phyloP scores from a whole-genome alignment of 2,888 invertebrate species.

The Oscheius myriophilus region DNA sequence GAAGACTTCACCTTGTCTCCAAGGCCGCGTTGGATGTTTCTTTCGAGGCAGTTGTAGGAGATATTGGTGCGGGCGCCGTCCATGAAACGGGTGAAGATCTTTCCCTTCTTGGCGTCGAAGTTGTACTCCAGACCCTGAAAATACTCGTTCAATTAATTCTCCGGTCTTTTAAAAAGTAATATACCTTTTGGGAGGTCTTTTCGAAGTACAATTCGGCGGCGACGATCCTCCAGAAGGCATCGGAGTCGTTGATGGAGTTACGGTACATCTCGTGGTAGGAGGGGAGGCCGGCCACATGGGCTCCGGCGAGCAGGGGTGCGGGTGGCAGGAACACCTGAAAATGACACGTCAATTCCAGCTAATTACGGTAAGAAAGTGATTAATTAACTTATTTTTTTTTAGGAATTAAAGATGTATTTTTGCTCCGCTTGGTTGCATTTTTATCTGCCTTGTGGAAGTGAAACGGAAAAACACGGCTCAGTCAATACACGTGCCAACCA shows the following conservation, averaged over 20 bases:
- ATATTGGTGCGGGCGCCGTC: constrained; percentile 87
- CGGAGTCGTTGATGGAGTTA: constrained; percentile 86
- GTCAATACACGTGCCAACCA: too few relatives aligned
- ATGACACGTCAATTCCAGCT: neutral
- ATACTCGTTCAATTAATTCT: constrained; percentile 2
- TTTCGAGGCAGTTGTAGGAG: constrained; percentile 92
- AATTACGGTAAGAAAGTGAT: neutral
- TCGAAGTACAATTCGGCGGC: constrained; percentile 94
- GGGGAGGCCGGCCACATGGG: constrained; percentile 64
- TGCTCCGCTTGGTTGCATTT: too few relatives aligned
- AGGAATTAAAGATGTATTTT: too few relatives aligned
- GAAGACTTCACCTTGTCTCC: constrained; percentile 79
- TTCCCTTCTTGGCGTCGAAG: constrained; percentile 88
- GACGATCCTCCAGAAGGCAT: constrained; percentile 90
- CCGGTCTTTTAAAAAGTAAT: too few relatives aligned
- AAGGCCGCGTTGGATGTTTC: constrained; percentile 86
- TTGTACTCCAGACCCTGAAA: constrained; percentile 87
- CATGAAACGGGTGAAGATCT: constrained; percentile 92
- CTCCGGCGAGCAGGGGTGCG: constrained; percentile 66
- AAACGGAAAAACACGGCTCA: too few relatives aligned
- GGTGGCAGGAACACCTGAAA: constrained; percentile 66
- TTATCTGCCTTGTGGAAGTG: too few relatives aligned
- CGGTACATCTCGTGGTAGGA: constrained; percentile 66
- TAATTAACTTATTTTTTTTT: too few relatives aligned
- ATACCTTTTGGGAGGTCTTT: constrained; percentile 37